phyloP scores from a whole-genome alignment of 2,113 vertebrate species.

The Boulengeromyrus knoepffleri region DNA sequence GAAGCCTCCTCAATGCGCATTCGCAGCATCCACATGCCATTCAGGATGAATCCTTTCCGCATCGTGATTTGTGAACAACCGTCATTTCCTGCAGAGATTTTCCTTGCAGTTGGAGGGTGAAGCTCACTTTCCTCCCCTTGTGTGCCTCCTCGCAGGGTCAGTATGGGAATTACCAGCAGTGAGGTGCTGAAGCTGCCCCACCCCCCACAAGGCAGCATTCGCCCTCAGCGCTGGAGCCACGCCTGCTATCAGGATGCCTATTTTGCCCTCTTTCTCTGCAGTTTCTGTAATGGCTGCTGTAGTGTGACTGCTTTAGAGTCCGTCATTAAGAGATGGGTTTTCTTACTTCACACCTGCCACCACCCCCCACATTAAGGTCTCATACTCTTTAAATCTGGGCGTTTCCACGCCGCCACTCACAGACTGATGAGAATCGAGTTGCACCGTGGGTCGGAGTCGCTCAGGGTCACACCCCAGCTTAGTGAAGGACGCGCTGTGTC shows the following conservation, averaged over 20 bases:
- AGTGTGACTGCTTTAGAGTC: neutral
- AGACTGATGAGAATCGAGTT: neutral
- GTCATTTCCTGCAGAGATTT: neutral
- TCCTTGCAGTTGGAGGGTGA: constrained; percentile 68
- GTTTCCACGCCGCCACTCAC: neutral
- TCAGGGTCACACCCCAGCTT: neutral
- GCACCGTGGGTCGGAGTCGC: neutral
- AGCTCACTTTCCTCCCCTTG: constrained; percentile 42
- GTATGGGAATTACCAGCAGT: constrained; percentile 97
- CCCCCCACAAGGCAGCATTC: constrained; percentile 59
- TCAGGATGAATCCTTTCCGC: neutral
- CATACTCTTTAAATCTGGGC: neutral
- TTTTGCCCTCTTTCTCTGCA: constrained; percentile 57
- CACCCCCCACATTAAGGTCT: neutral
- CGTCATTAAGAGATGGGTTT: neutral
- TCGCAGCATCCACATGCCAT: constrained; percentile 1
- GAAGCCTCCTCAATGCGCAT: neutral
- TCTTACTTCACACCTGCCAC: neutral
- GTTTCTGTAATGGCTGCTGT: constrained; percentile 33
- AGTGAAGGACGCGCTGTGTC: neutral
- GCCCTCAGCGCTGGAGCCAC: constrained; percentile 61
- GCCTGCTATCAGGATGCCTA: constrained; percentile 35
- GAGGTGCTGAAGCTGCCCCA: constrained; percentile 59
- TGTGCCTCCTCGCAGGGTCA: constrained; percentile 71
- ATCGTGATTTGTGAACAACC: neutral